A percentile compares a stretch with the other conserved stretches of the same genome.
These are phyloP conservation scores for Budorcas taxicolor DNA, from an alignment of 2,113 vertebrate genomes.

Conservation along the genomic window DNA sequence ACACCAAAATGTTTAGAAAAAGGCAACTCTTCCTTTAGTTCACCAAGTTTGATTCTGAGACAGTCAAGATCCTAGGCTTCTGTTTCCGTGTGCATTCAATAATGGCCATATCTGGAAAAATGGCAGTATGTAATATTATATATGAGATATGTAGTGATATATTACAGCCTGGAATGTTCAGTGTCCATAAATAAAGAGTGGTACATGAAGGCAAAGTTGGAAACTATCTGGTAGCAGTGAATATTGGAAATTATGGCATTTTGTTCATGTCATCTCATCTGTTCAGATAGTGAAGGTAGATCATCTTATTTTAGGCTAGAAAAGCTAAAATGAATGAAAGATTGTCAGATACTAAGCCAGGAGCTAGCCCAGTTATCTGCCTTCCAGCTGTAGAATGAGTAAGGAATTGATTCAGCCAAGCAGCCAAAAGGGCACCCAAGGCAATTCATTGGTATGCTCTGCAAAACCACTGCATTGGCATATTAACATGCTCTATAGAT, in stretches of 20 bases:
- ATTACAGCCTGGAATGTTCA: neutral
- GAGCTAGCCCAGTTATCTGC: neutral
- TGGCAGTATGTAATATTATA: neutral
- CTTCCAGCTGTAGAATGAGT: neutral
- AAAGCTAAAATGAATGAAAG: constrained; percentile 5
- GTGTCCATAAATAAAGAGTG: neutral
- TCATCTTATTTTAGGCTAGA: neutral
- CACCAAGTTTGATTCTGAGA: neutral
- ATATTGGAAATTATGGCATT: neutral
- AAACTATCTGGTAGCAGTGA: neutral
- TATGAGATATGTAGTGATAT: neutral
- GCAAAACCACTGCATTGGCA: neutral
- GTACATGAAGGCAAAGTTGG: neutral
- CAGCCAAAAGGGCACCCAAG: neutral
- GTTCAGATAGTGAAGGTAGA: neutral
- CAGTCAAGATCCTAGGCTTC: neutral
- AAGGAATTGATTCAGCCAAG: neutral
- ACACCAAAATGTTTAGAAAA: neutral
- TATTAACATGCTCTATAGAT: neutral
- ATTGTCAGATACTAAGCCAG: neutral
- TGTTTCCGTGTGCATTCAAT: neutral
- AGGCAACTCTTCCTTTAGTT: neutral
- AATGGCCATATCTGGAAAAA: neutral
- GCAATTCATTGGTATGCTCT: neutral
- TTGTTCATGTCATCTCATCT: neutral